Conservation (phyloP, 2,888 invertebrate species). For the Caenorhabditis sp. region DNA sequence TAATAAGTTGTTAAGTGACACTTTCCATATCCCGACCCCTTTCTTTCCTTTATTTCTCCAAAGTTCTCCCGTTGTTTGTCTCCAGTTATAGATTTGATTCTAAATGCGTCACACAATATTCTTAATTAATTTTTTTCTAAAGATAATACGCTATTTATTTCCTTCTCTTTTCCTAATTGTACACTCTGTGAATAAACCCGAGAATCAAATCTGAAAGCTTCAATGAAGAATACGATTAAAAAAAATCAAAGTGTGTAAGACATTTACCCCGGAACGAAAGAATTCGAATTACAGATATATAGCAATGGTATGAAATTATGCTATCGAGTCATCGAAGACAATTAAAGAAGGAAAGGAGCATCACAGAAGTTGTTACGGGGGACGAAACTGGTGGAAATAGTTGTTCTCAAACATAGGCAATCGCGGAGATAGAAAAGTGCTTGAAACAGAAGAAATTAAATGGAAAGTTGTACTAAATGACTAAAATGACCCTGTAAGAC, state of each 20-base stretch:
- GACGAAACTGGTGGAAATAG: slow-evolving; percentile 2
- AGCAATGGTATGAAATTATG: slow-evolving; percentile 19
- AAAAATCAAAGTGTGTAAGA: background rate
- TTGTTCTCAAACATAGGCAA: slow-evolving; percentile 17
- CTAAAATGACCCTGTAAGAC: slow-evolving; percentile 35
- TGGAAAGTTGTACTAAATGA: slow-evolving; percentile 43
- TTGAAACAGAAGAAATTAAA: slow-evolving; percentile 9
- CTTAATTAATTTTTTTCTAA: slow-evolving; percentile 14
- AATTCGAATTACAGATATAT: background rate
- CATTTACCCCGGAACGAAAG: slow-evolving; percentile 18
- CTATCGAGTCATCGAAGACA: slow-evolving; percentile 15
- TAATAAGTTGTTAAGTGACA: slow-evolving; percentile 37
- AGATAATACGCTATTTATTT: slow-evolving; percentile 7
- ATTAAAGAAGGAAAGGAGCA: slow-evolving; percentile 15
- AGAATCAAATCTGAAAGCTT: background rate
- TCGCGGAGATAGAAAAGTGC: slow-evolving; percentile 1
- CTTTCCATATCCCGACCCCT: slow-evolving; percentile 19
- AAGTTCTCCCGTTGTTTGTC: slow-evolving; percentile 30
- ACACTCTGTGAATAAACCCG: slow-evolving; percentile 51
- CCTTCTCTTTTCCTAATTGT: slow-evolving; percentile 19
- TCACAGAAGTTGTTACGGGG: slow-evolving; percentile 39
- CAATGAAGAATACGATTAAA: background rate
- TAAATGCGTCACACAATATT: slow-evolving; percentile 21
- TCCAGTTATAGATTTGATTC: slow-evolving; percentile 37
- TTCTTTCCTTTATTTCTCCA: slow-evolving; percentile 18